Conservation (phyloP, 64 coral and sea anemone species). For the Pachyseris speciosa region DNA sequence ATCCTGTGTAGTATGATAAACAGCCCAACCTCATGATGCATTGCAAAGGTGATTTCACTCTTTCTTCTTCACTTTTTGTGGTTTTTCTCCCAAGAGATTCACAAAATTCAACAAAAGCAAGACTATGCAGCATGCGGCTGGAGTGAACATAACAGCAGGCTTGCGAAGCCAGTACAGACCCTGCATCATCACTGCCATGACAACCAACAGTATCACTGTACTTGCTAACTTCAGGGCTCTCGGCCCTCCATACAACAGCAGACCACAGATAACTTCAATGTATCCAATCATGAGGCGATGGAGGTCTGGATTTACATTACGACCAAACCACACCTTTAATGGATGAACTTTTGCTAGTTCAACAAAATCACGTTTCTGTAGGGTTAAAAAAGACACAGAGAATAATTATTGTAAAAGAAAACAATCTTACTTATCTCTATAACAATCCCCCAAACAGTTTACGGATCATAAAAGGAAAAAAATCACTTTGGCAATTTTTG, state of each 20-base stretch:
- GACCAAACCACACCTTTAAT: conserved; percentile 59
- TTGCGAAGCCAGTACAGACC: conserved; percentile 43
- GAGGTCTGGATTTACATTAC: conserved; percentile 43
- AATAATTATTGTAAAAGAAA: not conserved
- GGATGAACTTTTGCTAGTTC: conserved; percentile 68
- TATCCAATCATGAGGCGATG: conserved; percentile 61
- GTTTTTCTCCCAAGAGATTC: conserved; percentile 30
- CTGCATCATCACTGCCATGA: conserved; percentile 66
- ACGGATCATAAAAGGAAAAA: no score
- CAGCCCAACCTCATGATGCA: no score
- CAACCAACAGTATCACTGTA: conserved; percentile 33
- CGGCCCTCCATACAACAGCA: conserved; percentile 51
- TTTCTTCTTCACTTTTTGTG: conserved; percentile 4
- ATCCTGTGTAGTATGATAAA: not conserved
- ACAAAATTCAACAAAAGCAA: conserved; percentile 55
- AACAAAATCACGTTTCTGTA: conserved; percentile 72
- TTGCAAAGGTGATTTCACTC: not conserved
- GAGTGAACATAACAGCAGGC: conserved; percentile 42
- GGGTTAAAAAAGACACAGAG: not conserved
- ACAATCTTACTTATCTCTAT: not conserved
- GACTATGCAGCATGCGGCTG: conserved; percentile 37
- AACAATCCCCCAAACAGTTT: no score
- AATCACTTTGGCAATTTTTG: no score
- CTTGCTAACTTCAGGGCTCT: conserved; percentile 57
- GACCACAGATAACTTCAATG: conserved; percentile 57